Evolutionary conservation across 1,140 invertebrate species (phyloP), one percentile per base, ranked within the genome.

Genomic region (Bombus superbus): DNA sequence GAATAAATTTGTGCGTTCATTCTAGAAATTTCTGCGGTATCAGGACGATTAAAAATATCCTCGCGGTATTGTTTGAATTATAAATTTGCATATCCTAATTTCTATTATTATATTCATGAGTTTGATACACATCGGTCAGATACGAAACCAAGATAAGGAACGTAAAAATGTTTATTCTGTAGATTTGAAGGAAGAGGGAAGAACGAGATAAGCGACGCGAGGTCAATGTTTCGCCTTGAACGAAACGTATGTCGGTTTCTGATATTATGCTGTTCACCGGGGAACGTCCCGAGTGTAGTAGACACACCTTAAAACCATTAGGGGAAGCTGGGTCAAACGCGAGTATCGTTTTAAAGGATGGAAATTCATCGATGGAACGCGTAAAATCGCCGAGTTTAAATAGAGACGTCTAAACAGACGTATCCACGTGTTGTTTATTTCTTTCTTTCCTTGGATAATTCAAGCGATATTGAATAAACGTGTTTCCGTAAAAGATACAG

Each of bases 311-410:
- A 53, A 80, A 69, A 86, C 66, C 64, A 74, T 85, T 89, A 73
- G 69, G 72, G 62, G 88, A 85, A 38, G 59, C 53, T 78, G 28
- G 73, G 57, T 81, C 82, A 89, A 77, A 68, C 64, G 44, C 11
- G 82, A 53, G 66, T 57, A 77, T 64, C 64, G 59, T 40, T 68
- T 68, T 69, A 87, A 73, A 57, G 53, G 53, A 75, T 40, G 28
- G 66, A 40, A 47, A 47, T 38, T 32, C 15, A 11, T 53, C 35
- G 28, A 38, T 25, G 66, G 35, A 0, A 22, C 13, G 66, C 10
- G 42, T 44, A 32, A n/a, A 81, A 28, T n/a, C 40, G 47, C 42
- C 35, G n/a, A 32, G 88, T 89, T 89, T 80, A 77, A 89, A 85
- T 68, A 15, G 38, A 32, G 62, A 47, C 53, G 68, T n/a, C 18